Evolutionary conservation across 2,888 invertebrate genomes (phyloP), one percentile per base, ranked within the genome.

Genomic region (Andricus quercusramuli): DNA sequence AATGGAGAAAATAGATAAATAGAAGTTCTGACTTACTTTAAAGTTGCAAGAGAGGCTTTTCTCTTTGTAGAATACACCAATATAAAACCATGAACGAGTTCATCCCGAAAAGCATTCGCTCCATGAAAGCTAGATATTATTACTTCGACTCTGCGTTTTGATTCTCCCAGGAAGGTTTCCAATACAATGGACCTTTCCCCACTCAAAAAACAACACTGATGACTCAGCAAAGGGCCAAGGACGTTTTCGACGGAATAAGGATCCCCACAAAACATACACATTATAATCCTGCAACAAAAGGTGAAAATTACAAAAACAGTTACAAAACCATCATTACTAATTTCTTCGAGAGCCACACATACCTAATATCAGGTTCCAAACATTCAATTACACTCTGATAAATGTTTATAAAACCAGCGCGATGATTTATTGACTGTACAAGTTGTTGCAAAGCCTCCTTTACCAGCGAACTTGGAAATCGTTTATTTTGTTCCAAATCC

Each of bases 181-280:
- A 99, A 95, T 83, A 98, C 96, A 86, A 99, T 96, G 83, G 97
- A 97, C 80, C 97, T 95, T 89, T 98, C 97, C 1, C 97, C 97
- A 70, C 97, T 96, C 80, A 97, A 94, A 92, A 97, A 96, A 92
- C 97, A 97, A 84, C 97, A 96, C 86, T 97, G 97, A 91, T 98
- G 98, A 88, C 96, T 95, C 80, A 99, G 94, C 82, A 99, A 93
- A 0, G 99, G 98, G 22, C 96, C 96, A 79, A 99, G 94, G 79
- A 98, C 97, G 83, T 97, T 96, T 92, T 98, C 98, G 67, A 98
- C 96, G 0, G 97, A 96, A 91, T 96, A 98, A 1, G 98, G 97
- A 93, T 99, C 99, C 78, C 98, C 98, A 93, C 99, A 99, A 93
- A 98, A 98, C 96, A 98, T 96, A 93, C 98, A 98, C 95, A 99